phyloP scores from a whole-genome alignment of 2,113 vertebrate genomes.

The Periophthalmodon schlosseri region DNA sequence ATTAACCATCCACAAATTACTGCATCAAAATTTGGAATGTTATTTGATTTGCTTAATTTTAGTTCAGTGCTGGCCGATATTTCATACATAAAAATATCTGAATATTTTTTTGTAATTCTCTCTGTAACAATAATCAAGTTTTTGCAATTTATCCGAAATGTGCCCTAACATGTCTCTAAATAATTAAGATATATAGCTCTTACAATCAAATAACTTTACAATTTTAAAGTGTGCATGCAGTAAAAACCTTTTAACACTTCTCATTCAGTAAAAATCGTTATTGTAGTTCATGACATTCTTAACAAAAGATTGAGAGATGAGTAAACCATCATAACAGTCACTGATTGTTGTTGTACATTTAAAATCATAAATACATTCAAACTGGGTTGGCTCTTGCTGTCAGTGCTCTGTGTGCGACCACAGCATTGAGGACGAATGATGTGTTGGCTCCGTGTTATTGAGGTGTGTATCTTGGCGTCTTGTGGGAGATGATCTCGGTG shows the following conservation, averaged over 20 bases:
- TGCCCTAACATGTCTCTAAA: not conserved
- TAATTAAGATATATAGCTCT: not conserved
- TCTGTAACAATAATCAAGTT: not conserved
- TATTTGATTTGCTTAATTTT: not conserved
- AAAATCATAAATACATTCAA: not conserved
- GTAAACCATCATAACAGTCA: not conserved
- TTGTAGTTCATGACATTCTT: not conserved
- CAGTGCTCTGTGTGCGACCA: not conserved
- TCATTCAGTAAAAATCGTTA: not conserved
- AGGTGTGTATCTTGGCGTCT: constrained; percentile 56
- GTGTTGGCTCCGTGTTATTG: constrained; percentile 44
- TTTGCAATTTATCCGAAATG: not conserved
- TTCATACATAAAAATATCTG: not conserved
- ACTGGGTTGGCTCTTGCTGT: not conserved
- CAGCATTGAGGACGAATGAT: constrained; percentile 37
- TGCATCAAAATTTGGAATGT: not conserved
- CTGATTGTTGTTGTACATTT: not conserved
- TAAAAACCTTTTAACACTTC: not conserved
- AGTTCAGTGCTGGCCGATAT: not conserved
- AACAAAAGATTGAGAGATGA: not conserved
- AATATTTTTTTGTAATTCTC: too few species aligned
- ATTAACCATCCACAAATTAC: not conserved
- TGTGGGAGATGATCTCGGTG: constrained; percentile 63
- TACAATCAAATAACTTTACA: too few species aligned
- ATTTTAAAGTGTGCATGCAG: not conserved